Conservation (phyloP, 2,797 vertebrate species). For the Catostomus latipinnis region DNA sequence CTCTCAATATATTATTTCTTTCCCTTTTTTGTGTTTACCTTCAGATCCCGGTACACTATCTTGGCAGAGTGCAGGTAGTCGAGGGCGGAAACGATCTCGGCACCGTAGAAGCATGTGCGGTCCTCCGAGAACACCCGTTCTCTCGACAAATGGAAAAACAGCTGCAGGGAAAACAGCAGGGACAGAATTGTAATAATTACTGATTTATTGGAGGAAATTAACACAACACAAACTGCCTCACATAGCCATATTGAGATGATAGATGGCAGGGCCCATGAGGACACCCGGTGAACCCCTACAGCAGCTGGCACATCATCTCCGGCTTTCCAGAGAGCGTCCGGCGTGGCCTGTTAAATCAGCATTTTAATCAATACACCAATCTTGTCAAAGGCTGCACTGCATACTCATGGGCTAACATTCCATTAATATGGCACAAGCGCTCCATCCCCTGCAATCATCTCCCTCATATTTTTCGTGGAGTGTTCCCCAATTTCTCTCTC, state of each 20-base stretch:
- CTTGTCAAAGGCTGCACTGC: slow-evolving; percentile 91
- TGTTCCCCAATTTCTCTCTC: slow-evolving; percentile 42
- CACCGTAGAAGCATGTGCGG: slow-evolving; percentile 97
- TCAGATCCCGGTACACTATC: slow-evolving; percentile 98
- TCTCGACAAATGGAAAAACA: slow-evolving; percentile 99
- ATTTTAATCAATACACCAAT: slow-evolving; percentile 99
- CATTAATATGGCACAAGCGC: slow-evolving; percentile 73
- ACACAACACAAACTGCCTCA: slow-evolving; percentile 99
- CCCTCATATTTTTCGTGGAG: slow-evolving; percentile 45
- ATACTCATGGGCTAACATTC: slow-evolving; percentile 84
- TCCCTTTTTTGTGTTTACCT: slow-evolving; percentile 84
- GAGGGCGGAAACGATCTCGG: slow-evolving; percentile 96
- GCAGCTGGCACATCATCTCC: slow-evolving; percentile 97
- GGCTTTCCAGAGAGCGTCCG: slow-evolving; percentile 72
- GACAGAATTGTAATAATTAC: slow-evolving; percentile 99
- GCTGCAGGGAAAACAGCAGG: slow-evolving; percentile 98
- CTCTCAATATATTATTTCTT: slow-evolving; percentile 64
- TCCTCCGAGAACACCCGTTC: slow-evolving; percentile 99
- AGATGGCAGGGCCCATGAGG: slow-evolving; percentile 91
- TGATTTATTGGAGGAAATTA: slow-evolving; percentile 99
- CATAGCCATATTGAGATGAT: slow-evolving; percentile 99
- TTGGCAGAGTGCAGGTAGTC: slow-evolving; percentile 98
- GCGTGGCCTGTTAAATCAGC: slow-evolving; percentile 91
- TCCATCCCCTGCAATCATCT: slow-evolving; percentile 59
- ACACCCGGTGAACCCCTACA: slow-evolving; percentile 88